Evolutionary conservation across 2,797 vertebrate genomes (phyloP).

Genomic region (Phoxinus dragarum): DNA sequence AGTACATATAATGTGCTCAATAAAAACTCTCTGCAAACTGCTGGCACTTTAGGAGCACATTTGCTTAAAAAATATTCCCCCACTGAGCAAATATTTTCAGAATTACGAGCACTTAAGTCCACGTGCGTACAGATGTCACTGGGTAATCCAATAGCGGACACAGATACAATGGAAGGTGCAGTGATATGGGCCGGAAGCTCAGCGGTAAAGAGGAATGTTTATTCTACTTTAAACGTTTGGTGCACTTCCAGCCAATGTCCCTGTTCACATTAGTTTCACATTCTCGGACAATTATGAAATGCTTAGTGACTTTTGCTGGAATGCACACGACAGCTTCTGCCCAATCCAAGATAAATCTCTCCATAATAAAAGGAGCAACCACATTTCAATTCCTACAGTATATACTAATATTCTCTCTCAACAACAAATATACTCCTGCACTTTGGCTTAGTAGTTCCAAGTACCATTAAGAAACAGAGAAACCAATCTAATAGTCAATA

Average conservation of each 20-base stretch:
- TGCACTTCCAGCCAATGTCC: constrained; percentile 61
- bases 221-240: constrained; percentile 63
- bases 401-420: not conserved
- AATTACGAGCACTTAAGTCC: constrained; percentile 66
- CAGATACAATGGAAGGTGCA: constrained; percentile 69
- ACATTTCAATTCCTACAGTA: not conserved
- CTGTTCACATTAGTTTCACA: constrained; percentile 60
- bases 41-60: constrained; percentile 62
- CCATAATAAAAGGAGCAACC: constrained; percentile 30
- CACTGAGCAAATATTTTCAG: constrained; percentile 69
- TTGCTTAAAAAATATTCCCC: constrained; percentile 66
- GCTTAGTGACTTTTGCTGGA: constrained; percentile 62
- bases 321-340: constrained; percentile 54
- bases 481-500: constrained; percentile 4
- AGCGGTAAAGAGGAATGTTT: constrained; percentile 78
- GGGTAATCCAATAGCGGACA: constrained; percentile 71
- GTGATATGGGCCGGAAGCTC: constrained; percentile 70
- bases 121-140: constrained; percentile 63
- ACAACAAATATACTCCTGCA: not conserved
- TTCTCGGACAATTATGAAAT: constrained; percentile 61
- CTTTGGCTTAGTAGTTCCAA: not conserved
- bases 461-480: not conserved
- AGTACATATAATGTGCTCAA: constrained; percentile 58
- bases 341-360: constrained; percentile 52
- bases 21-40: constrained; percentile 46